These are phyloP conservation scores for Tinea trinotella DNA, from an alignment of 2,888 invertebrate genomes.

Conservation along the genomic window DNA sequence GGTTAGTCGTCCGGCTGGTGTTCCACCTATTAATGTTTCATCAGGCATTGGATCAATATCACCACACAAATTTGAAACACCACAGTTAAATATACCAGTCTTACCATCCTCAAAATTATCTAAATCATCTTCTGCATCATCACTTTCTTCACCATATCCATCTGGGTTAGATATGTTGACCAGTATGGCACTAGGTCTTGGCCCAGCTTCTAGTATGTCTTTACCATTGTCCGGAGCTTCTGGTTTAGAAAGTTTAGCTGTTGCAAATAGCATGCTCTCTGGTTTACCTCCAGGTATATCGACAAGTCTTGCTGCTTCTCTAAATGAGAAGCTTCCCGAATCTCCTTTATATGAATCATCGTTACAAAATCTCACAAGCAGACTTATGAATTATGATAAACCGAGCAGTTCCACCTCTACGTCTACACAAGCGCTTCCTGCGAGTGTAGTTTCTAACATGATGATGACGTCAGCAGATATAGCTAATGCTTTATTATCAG, in stretches of 20 bases:
- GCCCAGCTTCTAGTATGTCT: conserved; percentile 50
- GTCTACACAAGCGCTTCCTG: conserved; percentile 62
- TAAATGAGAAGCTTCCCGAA: conserved; percentile 58
- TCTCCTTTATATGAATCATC: conserved; percentile 63
- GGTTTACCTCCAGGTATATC: conserved; percentile 55
- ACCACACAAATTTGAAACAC: conserved; percentile 71
- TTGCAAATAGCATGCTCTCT: conserved; percentile 62
- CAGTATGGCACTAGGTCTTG: conserved; percentile 64
- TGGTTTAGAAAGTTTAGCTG: conserved; percentile 61
- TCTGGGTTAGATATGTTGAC: conserved; percentile 66
- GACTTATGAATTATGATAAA: conserved; percentile 56
- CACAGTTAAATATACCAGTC: conserved; percentile 72
- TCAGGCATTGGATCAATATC: conserved; percentile 58
- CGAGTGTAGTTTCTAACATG: conserved; percentile 72
- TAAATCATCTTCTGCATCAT: conserved; percentile 64
- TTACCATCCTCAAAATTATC: conserved; percentile 73
- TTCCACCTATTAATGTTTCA: conserved; percentile 62
- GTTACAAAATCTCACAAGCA: conserved; percentile 54
- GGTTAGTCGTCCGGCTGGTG: conserved; percentile 65
- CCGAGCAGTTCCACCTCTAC: conserved; percentile 64
- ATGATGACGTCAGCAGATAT: conserved; percentile 77
- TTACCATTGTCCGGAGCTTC: conserved; percentile 48
- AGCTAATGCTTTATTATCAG: conserved; percentile 77
- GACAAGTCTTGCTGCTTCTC: conserved; percentile 53
- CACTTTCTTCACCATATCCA: conserved; percentile 63